phyloP scores from a whole-genome alignment of 1,140 invertebrate species.

The Halesus radiatus region DNA sequence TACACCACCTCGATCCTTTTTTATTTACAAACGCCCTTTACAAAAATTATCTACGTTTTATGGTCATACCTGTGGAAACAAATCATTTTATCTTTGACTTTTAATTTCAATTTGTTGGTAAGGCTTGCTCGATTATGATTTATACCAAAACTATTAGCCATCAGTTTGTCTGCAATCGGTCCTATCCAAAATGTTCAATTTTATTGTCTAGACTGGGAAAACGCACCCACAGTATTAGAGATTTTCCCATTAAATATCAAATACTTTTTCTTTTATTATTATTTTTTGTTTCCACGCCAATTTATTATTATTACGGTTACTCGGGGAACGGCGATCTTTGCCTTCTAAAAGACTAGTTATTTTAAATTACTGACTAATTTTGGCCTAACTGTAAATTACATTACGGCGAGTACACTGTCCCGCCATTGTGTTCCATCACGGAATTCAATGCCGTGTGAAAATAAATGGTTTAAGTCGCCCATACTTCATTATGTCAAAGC shows the following conservation, averaged over 20 bases:
- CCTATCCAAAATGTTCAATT: conserved; percentile 1
- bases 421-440: conserved; percentile 21
- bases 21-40: neutral
- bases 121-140: neutral
- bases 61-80: neutral
- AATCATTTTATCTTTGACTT: neutral
- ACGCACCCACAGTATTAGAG: neutral
- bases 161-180: neutral
- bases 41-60: neutral
- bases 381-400: conserved; percentile 18
- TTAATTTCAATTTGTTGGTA: neutral
- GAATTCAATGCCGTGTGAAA: conserved; percentile 42
- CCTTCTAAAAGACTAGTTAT: neutral
- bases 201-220: conserved; percentile 19
- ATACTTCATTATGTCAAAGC: conserved; percentile 15
- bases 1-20: neutral
- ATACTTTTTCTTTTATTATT: neutral
- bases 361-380: neutral
- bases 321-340: neutral
- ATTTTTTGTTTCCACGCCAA: neutral
- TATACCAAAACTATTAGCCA: neutral
- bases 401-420: neutral
- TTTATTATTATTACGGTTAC: neutral
- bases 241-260: neutral
- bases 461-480: conserved; percentile 10